A percentile compares a stretch with the other conserved stretches of the same genome.
Conservation (phyloP, 2,113 vertebrate genomes). For the Microtus pennsylvanicus region DNA sequence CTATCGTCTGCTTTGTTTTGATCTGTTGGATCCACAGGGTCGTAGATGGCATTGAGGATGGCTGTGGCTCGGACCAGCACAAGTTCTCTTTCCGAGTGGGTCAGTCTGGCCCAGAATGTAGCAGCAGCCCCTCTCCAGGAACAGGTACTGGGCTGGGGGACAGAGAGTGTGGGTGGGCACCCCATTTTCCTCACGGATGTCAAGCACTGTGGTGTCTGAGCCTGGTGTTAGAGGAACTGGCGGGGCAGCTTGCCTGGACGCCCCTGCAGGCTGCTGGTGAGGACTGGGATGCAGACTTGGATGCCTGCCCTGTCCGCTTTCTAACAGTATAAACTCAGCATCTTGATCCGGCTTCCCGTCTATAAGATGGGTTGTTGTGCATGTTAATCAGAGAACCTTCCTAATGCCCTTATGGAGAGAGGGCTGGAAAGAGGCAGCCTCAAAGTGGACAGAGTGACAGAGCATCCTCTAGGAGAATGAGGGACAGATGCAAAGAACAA, state of each 20-base stretch:
- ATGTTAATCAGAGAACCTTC: neutral
- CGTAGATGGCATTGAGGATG: constrained; percentile 86
- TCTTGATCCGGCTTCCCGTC: neutral
- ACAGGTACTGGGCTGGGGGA: constrained; percentile 75
- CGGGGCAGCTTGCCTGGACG: neutral
- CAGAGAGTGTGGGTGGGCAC: neutral
- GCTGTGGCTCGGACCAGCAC: constrained; percentile 79
- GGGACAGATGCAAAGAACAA: neutral
- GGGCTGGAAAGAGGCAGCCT: neutral
- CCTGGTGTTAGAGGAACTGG: neutral
- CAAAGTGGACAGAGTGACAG: neutral
- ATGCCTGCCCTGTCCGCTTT: neutral
- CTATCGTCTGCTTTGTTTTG: neutral
- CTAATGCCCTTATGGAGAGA: neutral
- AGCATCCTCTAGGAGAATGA: neutral
- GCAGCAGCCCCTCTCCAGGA: constrained; percentile 80
- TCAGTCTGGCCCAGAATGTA: constrained; percentile 77
- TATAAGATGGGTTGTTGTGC: neutral
- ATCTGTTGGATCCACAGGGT: constrained; percentile 75
- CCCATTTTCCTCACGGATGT: neutral
- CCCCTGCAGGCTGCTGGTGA: neutral
- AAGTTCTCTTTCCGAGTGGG: constrained; percentile 83
- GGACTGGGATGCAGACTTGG: neutral
- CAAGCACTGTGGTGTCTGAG: neutral
- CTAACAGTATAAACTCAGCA: neutral